These are phyloP conservation scores for Melitaea athalia DNA, from an alignment of 2,888 invertebrate species.

Conservation along the genomic window DNA sequence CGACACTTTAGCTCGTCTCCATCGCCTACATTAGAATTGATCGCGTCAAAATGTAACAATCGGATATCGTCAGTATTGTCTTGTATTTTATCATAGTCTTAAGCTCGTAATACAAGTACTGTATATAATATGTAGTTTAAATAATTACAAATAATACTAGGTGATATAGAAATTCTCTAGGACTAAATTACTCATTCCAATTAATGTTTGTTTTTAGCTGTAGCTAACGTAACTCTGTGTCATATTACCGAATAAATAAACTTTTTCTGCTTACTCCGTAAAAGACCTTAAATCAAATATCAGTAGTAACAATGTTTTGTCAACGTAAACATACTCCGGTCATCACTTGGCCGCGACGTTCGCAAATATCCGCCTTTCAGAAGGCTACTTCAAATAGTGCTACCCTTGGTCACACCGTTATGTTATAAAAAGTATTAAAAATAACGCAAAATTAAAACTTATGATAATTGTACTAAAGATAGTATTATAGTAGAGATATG, in stretches of 20 bases:
- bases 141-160: no score
- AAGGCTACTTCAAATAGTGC: not conserved
- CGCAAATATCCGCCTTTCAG: not conserved
- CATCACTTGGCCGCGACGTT: not conserved
- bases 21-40: not conserved
- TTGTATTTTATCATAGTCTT: no score
- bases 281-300: not conserved
- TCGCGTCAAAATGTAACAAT: not conserved
- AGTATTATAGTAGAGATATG: no score
- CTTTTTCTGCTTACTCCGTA: not conserved
- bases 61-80: not conserved
- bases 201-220: no score
- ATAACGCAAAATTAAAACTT: not conserved
- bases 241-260: not conserved
- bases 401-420: not conserved
- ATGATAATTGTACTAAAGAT: no score
- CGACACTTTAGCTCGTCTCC: not conserved
- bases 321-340: conserved; percentile 1
- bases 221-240: no score
- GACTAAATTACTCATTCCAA: no score
- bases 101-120: no score
- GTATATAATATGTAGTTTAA: no score
- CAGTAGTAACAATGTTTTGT: not conserved
- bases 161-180: no score
- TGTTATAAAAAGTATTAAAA: not conserved